Percentiles rank a stretch among this genome's conserved stretches.
Conservation (phyloP, 2,888 invertebrate species). For the Cosmorhoe ocellata region DNA sequence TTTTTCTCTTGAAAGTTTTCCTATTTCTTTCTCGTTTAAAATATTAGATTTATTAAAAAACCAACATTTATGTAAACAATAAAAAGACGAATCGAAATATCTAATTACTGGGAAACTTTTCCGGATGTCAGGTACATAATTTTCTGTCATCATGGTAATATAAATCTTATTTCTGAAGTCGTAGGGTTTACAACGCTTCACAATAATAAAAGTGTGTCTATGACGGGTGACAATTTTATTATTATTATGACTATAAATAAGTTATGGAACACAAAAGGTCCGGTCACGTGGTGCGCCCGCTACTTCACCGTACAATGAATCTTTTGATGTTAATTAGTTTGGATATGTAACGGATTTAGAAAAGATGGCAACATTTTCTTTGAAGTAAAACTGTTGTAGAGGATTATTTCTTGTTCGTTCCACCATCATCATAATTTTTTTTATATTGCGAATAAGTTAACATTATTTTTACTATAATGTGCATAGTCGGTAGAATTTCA, state of each 20-base stretch:
- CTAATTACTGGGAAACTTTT: too few species aligned
- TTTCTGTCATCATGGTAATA: background rate
- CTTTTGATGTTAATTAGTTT: conserved; percentile 44
- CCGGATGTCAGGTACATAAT: too few species aligned
- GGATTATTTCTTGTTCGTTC: too few species aligned
- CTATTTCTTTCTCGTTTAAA: too few species aligned
- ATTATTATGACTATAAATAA: conserved; percentile 44
- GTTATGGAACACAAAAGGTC: conserved; percentile 45
- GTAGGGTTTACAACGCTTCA: background rate
- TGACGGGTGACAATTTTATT: conserved; percentile 37
- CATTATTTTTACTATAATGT: too few species aligned
- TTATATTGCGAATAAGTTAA: too few species aligned
- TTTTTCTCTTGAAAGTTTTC: too few species aligned
- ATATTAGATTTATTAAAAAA: too few species aligned
- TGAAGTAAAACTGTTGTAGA: background rate
- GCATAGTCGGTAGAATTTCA: too few species aligned
- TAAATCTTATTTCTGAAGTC: background rate
- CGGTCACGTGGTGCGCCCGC: conserved; percentile 47
- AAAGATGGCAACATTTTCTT: background rate
- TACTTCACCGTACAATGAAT: conserved; percentile 44
- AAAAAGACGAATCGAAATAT: too few species aligned
- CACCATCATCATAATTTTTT: too few species aligned
- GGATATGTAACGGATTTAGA: background rate
- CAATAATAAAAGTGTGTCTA: conserved; percentile 4
- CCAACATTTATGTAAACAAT: too few species aligned